Percentiles rank a stretch among this genome's conserved stretches.
Evolutionary conservation across 92 coral and sea anemone species (phyloP).

Genomic region (Montipora capitata): DNA sequence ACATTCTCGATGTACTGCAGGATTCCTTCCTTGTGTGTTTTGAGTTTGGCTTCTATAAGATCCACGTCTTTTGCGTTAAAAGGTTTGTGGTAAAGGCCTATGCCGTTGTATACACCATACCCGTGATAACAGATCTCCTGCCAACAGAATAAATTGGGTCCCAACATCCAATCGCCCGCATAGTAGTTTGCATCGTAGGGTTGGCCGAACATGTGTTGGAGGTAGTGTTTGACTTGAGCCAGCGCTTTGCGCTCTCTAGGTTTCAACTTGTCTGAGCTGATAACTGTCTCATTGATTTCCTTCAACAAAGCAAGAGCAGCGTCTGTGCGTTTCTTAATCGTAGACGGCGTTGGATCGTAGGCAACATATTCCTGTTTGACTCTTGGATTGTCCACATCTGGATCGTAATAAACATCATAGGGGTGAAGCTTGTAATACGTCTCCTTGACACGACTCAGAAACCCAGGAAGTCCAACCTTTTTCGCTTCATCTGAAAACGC

Average conservation of each 20-base stretch:
- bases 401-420: slow-evolving; percentile 58
- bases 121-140: slow-evolving; percentile 81
- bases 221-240: slow-evolving; percentile 85
- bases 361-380: slow-evolving; percentile 75
- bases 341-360: slow-evolving; percentile 78
- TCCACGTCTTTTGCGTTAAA: slow-evolving; percentile 18
- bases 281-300: slow-evolving; percentile 47
- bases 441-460: slow-evolving; percentile 73
- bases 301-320: slow-evolving; percentile 75
- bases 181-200: slow-evolving; percentile 91
- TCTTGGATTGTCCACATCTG: slow-evolving; percentile 49
- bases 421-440: slow-evolving; percentile 83
- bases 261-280: slow-evolving; percentile 62
- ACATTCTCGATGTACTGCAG: slow-evolving; percentile 86
- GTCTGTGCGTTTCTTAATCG: slow-evolving; percentile 83
- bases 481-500: slow-evolving; percentile 78
- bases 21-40: slow-evolving; percentile 76
- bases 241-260: slow-evolving; percentile 89
- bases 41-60: slow-evolving; percentile 61
- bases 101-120: slow-evolving; percentile 51
- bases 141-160: slow-evolving; percentile 93
- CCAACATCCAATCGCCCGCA: slow-evolving; percentile 97
- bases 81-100: slow-evolving; percentile 72
- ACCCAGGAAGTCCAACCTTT: slow-evolving; percentile 76
- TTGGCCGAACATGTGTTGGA: slow-evolving; percentile 86